These are phyloP conservation scores for Athalia cordata DNA, from an alignment of 2,888 invertebrate genomes.

Conservation along the genomic window DNA sequence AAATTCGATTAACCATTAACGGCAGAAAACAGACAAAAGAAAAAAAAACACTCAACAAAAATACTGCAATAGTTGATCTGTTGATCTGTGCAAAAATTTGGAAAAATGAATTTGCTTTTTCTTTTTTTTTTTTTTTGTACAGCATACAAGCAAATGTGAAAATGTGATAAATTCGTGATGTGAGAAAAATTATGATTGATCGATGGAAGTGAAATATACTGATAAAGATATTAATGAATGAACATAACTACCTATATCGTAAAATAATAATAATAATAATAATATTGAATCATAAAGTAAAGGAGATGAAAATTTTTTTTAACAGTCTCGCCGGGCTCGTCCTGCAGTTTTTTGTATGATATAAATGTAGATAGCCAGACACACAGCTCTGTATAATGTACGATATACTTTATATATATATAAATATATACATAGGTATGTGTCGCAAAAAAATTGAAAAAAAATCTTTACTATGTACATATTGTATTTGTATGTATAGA, in stretches of 20 bases:
- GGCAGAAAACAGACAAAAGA: too few species aligned
- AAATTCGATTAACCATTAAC: too few species aligned
- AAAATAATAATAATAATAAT: neutral
- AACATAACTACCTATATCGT: neutral
- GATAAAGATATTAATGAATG: neutral
- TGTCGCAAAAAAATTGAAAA: too few species aligned
- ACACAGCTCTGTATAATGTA: too few species aligned
- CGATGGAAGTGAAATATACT: neutral
- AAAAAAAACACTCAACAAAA: too few species aligned
- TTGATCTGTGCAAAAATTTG: too few species aligned
- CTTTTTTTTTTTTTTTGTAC: slow-evolving; percentile 9
- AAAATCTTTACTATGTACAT: too few species aligned
- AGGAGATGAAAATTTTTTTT: neutral
- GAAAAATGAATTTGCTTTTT: too few species aligned
- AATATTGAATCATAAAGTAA: neutral
- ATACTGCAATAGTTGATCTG: too few species aligned
- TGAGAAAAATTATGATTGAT: slow-evolving; percentile 52
- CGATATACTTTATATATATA: too few species aligned
- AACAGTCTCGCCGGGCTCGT: neutral
- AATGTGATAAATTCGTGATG: slow-evolving; percentile 68
- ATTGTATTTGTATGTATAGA: too few species aligned
- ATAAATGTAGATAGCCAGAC: neutral
- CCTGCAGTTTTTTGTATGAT: neutral
- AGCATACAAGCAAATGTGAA: slow-evolving; percentile 56
- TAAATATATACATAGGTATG: too few species aligned